A percentile compares a stretch with the other conserved stretches of the same genome.
phyloP scores from a whole-genome alignment of 2,113 vertebrate species.

The Ariopsis seemanni region DNA sequence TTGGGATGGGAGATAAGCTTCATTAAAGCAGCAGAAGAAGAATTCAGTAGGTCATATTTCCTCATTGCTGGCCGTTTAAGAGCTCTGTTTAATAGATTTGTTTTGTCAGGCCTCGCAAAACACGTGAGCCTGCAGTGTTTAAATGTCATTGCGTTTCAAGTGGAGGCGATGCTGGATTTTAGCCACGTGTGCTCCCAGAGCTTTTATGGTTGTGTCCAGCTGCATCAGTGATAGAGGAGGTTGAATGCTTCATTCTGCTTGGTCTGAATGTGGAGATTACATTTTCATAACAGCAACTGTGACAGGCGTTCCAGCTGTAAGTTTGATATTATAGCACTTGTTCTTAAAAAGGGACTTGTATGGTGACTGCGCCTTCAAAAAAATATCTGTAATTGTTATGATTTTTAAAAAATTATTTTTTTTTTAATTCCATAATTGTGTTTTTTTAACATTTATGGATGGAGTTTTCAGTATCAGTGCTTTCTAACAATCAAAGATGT shows the following conservation, averaged over 20 bases:
- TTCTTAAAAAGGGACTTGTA: background rate
- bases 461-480: background rate
- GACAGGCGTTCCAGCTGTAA: no score
- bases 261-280: background rate
- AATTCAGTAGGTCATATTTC: conserved; percentile 50
- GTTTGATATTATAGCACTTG: no score
- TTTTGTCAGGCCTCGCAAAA: conserved; percentile 39
- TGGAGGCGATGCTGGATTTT: conserved; percentile 22
- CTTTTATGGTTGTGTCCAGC: conserved; percentile 24
- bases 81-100: conserved; percentile 44
- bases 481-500: background rate
- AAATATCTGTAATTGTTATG: background rate
- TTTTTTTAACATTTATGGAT: background rate
- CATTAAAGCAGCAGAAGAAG: conserved; percentile 50
- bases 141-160: conserved; percentile 46
- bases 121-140: conserved; percentile 42
- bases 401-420: background rate
- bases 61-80: conserved; percentile 19
- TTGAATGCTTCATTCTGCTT: background rate
- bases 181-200: conserved; percentile 3
- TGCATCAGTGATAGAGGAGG: background rate
- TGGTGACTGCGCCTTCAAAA: background rate
- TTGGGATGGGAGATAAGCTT: conserved; percentile 53
- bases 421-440: background rate
- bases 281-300: no score